Conservation (phyloP, 2,797 vertebrate species). For the Propithecus perrieri region DNA sequence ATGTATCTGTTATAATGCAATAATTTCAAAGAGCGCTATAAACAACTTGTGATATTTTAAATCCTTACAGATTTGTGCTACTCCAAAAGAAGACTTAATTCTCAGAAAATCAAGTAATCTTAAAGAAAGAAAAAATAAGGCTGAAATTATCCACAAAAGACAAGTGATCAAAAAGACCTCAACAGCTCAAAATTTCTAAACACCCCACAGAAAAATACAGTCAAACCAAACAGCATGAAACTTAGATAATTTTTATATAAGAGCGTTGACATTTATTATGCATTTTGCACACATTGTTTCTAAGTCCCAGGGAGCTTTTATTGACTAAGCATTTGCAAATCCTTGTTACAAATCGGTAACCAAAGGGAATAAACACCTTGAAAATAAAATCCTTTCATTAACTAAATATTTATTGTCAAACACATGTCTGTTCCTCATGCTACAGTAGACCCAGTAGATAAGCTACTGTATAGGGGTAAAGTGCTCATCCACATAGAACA, state of each 20-base stretch:
- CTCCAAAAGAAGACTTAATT: neutral
- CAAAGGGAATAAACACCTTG: neutral
- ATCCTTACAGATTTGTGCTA: neutral
- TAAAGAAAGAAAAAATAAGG: neutral
- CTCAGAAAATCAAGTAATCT: conserved; percentile 30
- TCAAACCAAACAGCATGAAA: neutral
- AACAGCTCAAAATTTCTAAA: neutral
- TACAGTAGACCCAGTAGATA: neutral
- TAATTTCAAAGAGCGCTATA: neutral
- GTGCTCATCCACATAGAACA: neutral
- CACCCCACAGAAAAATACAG: neutral
- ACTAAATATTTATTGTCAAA: neutral
- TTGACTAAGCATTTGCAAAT: conserved; percentile 15
- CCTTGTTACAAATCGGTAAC: conserved; percentile 2
- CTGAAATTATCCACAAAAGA: neutral
- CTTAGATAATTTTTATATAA: neutral
- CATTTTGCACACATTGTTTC: neutral
- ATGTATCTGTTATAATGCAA: neutral
- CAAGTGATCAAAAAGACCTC: neutral
- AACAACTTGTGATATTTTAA: conserved; percentile 30
- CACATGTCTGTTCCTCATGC: neutral
- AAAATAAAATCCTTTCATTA: conserved; percentile 55
- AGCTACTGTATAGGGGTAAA: neutral
- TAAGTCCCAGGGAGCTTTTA: neutral
- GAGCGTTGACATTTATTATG: neutral